A percentile compares a stretch with the other conserved stretches of the same genome.
Evolutionary conservation across 2,797 vertebrate genomes (phyloP).

Genomic region (Gymnothorax reevesii): DNA sequence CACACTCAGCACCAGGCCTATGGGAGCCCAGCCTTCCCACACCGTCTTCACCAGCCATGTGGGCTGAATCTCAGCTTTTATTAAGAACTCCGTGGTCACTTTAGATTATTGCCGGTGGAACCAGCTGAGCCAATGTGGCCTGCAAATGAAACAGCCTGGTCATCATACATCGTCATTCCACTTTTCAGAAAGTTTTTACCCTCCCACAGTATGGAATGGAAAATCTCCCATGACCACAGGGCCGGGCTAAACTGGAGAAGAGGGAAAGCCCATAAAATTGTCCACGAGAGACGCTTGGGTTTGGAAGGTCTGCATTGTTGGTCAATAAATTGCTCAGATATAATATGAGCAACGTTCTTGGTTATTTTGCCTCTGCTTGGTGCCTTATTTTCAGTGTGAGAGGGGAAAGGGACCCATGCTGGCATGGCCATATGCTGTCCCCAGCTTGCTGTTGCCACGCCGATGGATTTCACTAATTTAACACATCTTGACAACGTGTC

Average conservation of each 20-base stretch:
- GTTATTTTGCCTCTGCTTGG: slow-evolving; percentile 15
- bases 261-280: neutral
- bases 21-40: slow-evolving; percentile 26
- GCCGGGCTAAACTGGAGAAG: neutral
- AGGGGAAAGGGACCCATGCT: slow-evolving; percentile 46
- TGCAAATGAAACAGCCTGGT: slow-evolving; percentile 17
- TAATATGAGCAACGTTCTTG: slow-evolving; percentile 51
- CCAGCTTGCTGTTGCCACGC: slow-evolving; percentile 78
- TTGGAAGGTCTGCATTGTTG: slow-evolving; percentile 38
- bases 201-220: neutral
- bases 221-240: neutral
- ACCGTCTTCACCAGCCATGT: slow-evolving; percentile 1
- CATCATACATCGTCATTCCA: neutral
- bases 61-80: slow-evolving; percentile 32
- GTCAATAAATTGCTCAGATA: slow-evolving; percentile 58
- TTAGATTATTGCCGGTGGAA: slow-evolving; percentile 36
- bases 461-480: slow-evolving; percentile 73
- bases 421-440: slow-evolving; percentile 77
- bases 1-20: slow-evolving; percentile 12
- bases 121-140: slow-evolving; percentile 10
- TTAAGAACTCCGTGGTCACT: slow-evolving; percentile 48
- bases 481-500: slow-evolving; percentile 84
- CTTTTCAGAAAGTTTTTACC: neutral
- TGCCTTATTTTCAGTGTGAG: slow-evolving; percentile 47
- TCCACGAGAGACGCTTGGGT: neutral